Conservation (phyloP, 2,888 invertebrate genomes). For the Cephonodes hylas region DNA sequence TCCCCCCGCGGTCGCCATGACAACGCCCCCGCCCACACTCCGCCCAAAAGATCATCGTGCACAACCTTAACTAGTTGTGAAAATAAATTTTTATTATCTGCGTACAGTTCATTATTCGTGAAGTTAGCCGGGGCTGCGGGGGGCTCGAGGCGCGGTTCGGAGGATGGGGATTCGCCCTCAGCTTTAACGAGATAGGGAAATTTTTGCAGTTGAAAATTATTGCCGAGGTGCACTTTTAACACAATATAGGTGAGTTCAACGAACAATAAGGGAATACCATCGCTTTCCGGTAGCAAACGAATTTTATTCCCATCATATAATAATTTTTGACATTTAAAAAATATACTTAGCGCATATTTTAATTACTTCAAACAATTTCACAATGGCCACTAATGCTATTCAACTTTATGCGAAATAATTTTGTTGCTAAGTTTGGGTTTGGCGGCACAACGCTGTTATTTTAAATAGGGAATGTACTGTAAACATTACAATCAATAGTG, state of each 20-base stretch:
- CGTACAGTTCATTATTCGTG: slow-evolving; percentile 68
- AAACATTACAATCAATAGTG: too few relatives aligned
- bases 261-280: not conserved
- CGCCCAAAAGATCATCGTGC: slow-evolving; percentile 69
- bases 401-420: not conserved
- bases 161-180: slow-evolving; percentile 31
- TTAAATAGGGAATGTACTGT: too few relatives aligned
- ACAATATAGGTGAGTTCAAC: slow-evolving; percentile 2
- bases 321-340: not conserved
- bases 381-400: not conserved
- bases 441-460: too few relatives aligned
- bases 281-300: not conserved
- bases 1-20: slow-evolving; percentile 67
- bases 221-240: slow-evolving; percentile 26
- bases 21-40: slow-evolving; percentile 68
- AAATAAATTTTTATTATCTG: slow-evolving; percentile 76
- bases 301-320: not conserved
- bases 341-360: not conserved
- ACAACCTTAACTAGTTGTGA: slow-evolving; percentile 65
- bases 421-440: too few relatives aligned
- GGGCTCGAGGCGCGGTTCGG: not conserved
- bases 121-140: slow-evolving; percentile 54
- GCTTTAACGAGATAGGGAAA: slow-evolving; percentile 57
- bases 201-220: slow-evolving; percentile 36
- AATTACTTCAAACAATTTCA: not conserved